phyloP scores from a whole-genome alignment of 1,140 invertebrate species.

The Magallana ariakensis region DNA sequence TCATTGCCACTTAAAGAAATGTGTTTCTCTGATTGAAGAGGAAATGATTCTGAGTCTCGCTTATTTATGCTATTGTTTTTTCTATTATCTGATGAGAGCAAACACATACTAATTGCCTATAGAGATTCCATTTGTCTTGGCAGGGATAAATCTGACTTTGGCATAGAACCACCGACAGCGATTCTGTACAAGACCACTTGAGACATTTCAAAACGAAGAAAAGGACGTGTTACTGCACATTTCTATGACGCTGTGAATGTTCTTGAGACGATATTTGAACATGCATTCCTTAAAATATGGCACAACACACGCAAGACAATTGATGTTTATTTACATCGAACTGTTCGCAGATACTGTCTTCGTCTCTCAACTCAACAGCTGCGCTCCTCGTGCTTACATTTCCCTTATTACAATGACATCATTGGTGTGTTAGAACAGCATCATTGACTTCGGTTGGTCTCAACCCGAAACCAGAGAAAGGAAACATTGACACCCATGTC shows the following conservation, averaged over 20 bases:
- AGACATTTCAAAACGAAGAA: background rate
- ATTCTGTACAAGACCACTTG: background rate
- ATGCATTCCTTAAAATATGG: background rate
- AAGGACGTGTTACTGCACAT: conserved; percentile 18
- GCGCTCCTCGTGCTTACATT: background rate
- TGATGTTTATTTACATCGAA: conserved; percentile 7
- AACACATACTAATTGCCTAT: background rate
- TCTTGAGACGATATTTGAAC: background rate
- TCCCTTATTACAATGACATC: background rate
- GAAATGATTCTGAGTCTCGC: background rate
- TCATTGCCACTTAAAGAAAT: too few relatives aligned
- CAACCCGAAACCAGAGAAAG: background rate
- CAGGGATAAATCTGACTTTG: background rate
- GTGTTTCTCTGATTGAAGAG: background rate
- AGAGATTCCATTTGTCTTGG: conserved; percentile 18
- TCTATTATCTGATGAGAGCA: conserved; percentile 10
- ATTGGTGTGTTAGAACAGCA: background rate
- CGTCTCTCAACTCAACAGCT: conserved; percentile 7
- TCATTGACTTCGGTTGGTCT: background rate
- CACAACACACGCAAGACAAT: background rate
- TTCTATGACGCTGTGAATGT: background rate
- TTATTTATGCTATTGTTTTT: background rate
- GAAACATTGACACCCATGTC: too few relatives aligned
- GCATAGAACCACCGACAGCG: background rate
- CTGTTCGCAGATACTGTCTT: background rate